These are phyloP conservation scores for Brachypterus glaber DNA, from an alignment of 2,888 invertebrate genomes.

Conservation along the genomic window DNA sequence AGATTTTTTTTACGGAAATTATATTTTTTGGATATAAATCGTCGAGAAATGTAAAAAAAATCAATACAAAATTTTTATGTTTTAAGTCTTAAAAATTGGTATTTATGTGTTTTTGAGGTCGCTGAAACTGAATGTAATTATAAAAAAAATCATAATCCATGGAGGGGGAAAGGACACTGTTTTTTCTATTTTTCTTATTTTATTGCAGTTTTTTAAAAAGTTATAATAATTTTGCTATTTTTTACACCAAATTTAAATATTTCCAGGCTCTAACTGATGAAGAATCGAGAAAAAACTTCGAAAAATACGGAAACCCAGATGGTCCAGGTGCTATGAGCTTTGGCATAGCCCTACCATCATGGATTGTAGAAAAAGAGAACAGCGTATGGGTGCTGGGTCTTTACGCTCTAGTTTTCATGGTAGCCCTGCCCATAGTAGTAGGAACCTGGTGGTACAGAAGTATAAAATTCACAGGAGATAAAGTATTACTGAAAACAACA, in stretches of 20 bases:
- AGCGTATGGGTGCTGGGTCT: constrained; percentile 94
- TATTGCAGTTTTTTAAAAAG: too few relatives aligned
- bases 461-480: constrained; percentile 93
- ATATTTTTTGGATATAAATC: too few relatives aligned
- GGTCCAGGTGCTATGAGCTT: constrained; percentile 99
- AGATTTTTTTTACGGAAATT: too few relatives aligned
- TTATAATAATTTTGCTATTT: constrained; percentile 2
- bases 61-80: too few relatives aligned
- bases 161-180: too few relatives aligned
- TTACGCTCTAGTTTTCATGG: constrained; percentile 96
- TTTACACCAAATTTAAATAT: constrained; percentile 7
- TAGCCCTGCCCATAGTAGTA: constrained; percentile 79
- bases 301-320: constrained; percentile 98
- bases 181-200: neutral
- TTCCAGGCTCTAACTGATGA: constrained; percentile 88
- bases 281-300: constrained; percentile 95
- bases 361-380: constrained; percentile 99
- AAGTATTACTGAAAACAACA: constrained; percentile 93
- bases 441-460: constrained; percentile 99
- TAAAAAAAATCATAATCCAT: too few relatives aligned
- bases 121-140: too few relatives aligned
- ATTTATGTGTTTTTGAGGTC: too few relatives aligned
- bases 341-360: constrained; percentile 97
- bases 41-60: too few relatives aligned
- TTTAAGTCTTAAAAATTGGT: too few relatives aligned